Evolutionary conservation across 2,113 vertebrate species (phyloP).

Genomic region (Takifugu bimaculatus): DNA sequence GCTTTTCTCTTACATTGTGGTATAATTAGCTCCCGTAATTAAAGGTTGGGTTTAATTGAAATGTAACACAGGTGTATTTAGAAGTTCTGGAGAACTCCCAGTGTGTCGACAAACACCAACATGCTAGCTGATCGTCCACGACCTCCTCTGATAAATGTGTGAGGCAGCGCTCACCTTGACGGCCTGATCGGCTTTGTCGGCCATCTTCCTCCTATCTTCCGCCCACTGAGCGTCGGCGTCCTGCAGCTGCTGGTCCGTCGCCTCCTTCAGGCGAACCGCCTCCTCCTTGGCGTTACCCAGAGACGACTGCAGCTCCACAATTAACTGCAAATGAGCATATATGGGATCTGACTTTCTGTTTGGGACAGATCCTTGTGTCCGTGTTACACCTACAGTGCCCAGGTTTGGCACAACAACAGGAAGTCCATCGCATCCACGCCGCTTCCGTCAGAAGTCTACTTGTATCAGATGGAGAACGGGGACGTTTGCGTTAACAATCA

Average conservation of each 20-base stretch:
- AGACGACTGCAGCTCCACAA: slow-evolving; percentile 81
- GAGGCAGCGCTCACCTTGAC: slow-evolving; percentile 77
- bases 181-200: slow-evolving; percentile 75
- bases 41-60: no score
- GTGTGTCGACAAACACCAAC: no score
- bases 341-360: not conserved
- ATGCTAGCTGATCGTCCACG: no score
- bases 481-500: slow-evolving; percentile 33
- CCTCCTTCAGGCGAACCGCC: slow-evolving; percentile 73
- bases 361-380: not conserved
- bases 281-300: slow-evolving; percentile 79
- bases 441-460: slow-evolving; percentile 5
- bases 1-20: no score
- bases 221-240: slow-evolving; percentile 77
- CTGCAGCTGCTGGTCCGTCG: slow-evolving; percentile 74
- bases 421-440: slow-evolving; percentile 22
- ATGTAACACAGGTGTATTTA: no score
- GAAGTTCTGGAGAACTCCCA: no score
- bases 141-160: no score
- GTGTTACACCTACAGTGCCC: no score
- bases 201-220: slow-evolving; percentile 79
- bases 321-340: slow-evolving; percentile 64
- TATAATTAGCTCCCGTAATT: no score
- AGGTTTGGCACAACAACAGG: not conserved
- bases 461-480: no score